Base-by-base conservation (phyloP, 2,797 vertebrate species). In the Siniperca scherzeri region DNA sequence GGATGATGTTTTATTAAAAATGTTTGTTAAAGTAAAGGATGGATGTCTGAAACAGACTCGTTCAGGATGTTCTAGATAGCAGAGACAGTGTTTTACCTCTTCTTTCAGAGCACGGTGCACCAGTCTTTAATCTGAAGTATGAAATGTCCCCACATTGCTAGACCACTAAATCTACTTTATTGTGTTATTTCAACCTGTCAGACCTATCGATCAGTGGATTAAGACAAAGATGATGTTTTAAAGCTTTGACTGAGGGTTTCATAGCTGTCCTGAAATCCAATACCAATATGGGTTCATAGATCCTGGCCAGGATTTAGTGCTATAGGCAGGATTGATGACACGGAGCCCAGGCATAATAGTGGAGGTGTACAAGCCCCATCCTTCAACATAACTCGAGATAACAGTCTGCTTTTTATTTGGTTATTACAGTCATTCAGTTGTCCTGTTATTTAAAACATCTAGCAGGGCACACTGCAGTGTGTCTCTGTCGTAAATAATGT, bases 201-300 rank as follows among this genome's bases (percentile, higher is more conserved):
- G 90, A 92, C 85, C 90, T 91, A 95, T 94, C 85, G 93, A 95
- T 95, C 91, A 90, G 91, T 93, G 93, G 93, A 95, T 95, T 92
- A 94, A 93, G 94, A 92, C 93, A 92, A 94, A 94, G 93, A 94
- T 95, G 92, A 95, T 95, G 92, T 85, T 92, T 93, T 92, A 92
- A 92, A 93, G 89, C 89, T 88, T 87, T 94, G 93, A 94, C 89
- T 91, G 91, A 92, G 87, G 87, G 87, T 93, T 91, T 92, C 91
- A 91, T 88, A 82, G 93, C 91, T 88, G 79, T 91, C 87, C 75
- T 89, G 84, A 94, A 93, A 92, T 92, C 89, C 90, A 94, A 93
- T 93, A 93, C 83, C 93, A 93, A 92, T 92, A 93, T 84, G 74
- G 89, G 90, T 93, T 87, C 87, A 89, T 88, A 91, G 87, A 91